These are phyloP conservation scores for Rhinopomastus cyanomelas DNA, from an alignment of 2,113 vertebrate genomes.

Conservation along the genomic window DNA sequence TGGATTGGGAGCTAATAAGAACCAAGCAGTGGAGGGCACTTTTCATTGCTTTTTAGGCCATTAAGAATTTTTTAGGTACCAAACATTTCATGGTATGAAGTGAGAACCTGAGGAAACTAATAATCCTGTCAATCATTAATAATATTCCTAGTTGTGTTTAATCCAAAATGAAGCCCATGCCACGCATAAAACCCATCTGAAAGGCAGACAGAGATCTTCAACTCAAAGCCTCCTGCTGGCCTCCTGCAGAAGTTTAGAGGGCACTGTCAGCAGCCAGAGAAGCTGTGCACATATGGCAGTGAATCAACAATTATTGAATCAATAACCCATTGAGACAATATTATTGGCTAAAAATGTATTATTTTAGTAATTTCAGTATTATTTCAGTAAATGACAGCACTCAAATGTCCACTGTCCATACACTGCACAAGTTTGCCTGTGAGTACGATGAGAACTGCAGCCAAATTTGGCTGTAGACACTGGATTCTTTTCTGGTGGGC, in stretches of 20 bases:
- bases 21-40: neutral
- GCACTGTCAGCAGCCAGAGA: neutral
- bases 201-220: neutral
- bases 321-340: neutral
- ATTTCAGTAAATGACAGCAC: neutral
- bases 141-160: neutral
- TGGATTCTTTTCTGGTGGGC: neutral
- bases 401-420: neutral
- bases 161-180: neutral
- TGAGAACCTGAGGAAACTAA: neutral
- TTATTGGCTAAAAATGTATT: neutral
- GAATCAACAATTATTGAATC: neutral
- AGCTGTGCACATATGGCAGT: neutral
- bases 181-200: neutral
- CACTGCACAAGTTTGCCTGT: neutral
- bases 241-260: neutral
- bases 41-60: neutral
- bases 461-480: neutral
- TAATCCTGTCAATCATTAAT: neutral
- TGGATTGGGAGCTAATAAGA: neutral
- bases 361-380: no score
- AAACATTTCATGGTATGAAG: neutral
- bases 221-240: neutral
- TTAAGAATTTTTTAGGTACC: neutral
- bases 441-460: neutral